phyloP scores from a whole-genome alignment of 2,888 invertebrate species.

The Drosophila histrio region DNA sequence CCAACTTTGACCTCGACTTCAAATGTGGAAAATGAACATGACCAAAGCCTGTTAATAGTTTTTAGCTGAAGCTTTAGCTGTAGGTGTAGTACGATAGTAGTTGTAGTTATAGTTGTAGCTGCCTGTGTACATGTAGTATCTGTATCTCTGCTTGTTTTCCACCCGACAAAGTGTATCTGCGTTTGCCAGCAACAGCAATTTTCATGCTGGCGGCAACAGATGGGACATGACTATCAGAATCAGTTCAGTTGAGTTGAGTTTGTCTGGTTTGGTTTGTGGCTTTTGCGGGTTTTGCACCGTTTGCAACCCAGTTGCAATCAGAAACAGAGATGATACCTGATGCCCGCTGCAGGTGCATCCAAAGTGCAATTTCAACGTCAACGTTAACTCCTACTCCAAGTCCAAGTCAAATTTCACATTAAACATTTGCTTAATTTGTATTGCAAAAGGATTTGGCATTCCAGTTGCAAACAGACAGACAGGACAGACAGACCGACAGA shows the following conservation, averaged over 20 bases:
- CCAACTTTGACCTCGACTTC: constrained; percentile 13
- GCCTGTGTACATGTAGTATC: not conserved
- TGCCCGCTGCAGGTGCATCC: constrained; percentile 31
- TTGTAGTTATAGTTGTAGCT: not conserved
- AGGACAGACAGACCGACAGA: not conserved
- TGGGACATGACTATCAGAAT: constrained; percentile 31
- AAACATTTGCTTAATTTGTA: constrained; percentile 46
- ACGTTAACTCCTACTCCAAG: not conserved
- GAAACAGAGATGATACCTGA: not conserved
- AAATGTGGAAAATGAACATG: constrained; percentile 14
- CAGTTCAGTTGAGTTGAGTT: constrained; percentile 16
- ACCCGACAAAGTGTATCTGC: constrained; percentile 6
- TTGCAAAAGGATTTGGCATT: constrained; percentile 1
- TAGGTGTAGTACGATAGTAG: not conserved
- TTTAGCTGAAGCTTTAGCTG: not conserved
- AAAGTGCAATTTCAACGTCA: not conserved
- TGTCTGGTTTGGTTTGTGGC: constrained; percentile 28
- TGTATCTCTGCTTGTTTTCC: constrained; percentile 6
- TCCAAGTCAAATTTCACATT: constrained; percentile 21
- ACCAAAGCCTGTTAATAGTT: not conserved
- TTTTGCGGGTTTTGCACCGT: constrained; percentile 26
- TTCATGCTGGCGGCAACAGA: constrained; percentile 45
- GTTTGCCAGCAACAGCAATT: constrained; percentile 10
- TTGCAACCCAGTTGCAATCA: constrained; percentile 14
- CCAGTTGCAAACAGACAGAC: not conserved